Base-by-base conservation (phyloP, 2,888 invertebrate species). In the Malachius bipustulatus region DNA sequence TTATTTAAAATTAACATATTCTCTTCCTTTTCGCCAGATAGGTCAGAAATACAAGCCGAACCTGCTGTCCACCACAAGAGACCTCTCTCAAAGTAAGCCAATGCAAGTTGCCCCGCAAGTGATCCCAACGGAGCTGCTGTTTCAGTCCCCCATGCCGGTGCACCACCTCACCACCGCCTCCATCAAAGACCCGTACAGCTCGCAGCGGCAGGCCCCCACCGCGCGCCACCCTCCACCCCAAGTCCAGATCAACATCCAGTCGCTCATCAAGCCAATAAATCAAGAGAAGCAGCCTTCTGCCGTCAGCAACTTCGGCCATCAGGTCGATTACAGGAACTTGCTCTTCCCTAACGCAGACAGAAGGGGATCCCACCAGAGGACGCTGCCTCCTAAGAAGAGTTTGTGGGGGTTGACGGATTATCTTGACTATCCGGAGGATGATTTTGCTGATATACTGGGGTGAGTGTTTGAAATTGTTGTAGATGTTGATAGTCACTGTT, bases 361-460 rank as follows among this genome's bases (percentile, higher is more conserved):
- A 26, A 47, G 37, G 26, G 26, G 33, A 12, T 35, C 38, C 32
- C 37, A 27, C 30, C 42, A 35, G 28, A 44, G 44, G 34, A 37
- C 43, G 4, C 34, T 42, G 4, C 41, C 44, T 2, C 48, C 44
- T 34, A 54, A 56, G 34, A 54, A 55, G 37, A 47, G 57, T 14
- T 47, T 50, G 3, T 59, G 58, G 59, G 54, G 51, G 4, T 44
- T 50, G 51, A 54, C 51, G 47, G 59, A 45, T 49, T 57, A 44
- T 47, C 52, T 45, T 50, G 51, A 55, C 12, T 55, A 57, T 35
- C 45, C 48, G 26, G 71, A 71, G 16, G 78, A 80, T 49, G 74
- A 79, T 45, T 75, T 80, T 50, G 77, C 78, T 3, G 75, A 77
- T 50, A 75, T 82, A 45, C 64, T 83, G 43, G 82, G 82, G 83